Base-by-base conservation (phyloP, 2,113 vertebrate genomes). In the Centropus unirufus region DNA sequence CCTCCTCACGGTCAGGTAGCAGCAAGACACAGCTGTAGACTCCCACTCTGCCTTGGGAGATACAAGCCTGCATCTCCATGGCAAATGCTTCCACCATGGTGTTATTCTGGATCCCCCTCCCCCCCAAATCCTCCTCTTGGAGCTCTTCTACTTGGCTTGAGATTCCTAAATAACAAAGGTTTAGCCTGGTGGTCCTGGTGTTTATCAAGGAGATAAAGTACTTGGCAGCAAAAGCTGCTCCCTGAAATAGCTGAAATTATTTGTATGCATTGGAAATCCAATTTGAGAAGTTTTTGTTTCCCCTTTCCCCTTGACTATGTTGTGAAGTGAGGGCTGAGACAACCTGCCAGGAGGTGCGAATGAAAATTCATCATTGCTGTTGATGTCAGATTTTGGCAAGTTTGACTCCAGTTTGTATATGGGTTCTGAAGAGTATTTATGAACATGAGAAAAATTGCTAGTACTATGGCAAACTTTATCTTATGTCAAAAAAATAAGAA, bases 121-220 rank as follows among this genome's bases (percentile, higher is more conserved):
- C n/a, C 2, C 13, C 55, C 10, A 52, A 79, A 82, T 64, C 42
- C 15, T 81, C 12, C 61, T 55, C 6, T 19, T 77, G 57, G 19
- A 90, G 40, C 44, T 83, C 59, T 86, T 73, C 46, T 59, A 18
- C 55, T 62, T 88, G 88, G 27, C 59, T 81, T 46, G 32, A 70
- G 63, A 88, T 79, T 74, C 34, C 22, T 39, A 86, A 83, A 73
- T 66, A 83, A 52, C 32, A 59, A 3, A 19, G 42, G 66, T 78
- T 85, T 58, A 80, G 1, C 0, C 2, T n/a, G 5, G 23, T 83
- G 42, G 34, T 27, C 74, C 66, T 94, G 72, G 57, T 63, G 34
- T 92, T 92, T 87, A 70, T 95, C 52, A 78, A 74, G 39, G 64
- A 93, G 64, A 83, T 68, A 77, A 90, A 94, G 47, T 47, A 80